Evolutionary conservation across 2,797 vertebrate species (phyloP).

Genomic region (Enteromius unitaeniatus): DNA sequence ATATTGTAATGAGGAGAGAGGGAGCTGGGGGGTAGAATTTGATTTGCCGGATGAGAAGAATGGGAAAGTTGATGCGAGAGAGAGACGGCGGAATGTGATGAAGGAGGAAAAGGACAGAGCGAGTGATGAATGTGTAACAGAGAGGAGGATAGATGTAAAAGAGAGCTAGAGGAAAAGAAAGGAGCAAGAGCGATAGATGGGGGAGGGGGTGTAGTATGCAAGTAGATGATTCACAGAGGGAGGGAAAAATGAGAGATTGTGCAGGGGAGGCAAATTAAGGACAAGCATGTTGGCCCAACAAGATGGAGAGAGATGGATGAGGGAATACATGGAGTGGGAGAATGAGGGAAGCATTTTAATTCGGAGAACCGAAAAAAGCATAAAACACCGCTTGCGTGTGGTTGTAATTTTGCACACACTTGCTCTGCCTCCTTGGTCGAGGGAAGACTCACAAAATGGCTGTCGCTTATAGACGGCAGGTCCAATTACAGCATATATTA

Average conservation of each 20-base stretch:
- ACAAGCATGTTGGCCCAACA: conserved; percentile 53
- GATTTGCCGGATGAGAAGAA: conserved; percentile 35
- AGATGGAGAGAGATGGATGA: conserved; percentile 53
- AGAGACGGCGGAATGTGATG: background rate
- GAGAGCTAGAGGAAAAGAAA: conserved; percentile 13
- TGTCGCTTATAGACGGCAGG: conserved; percentile 66
- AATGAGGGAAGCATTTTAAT: conserved; percentile 43
- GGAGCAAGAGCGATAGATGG: background rate
- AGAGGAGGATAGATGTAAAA: conserved; percentile 25
- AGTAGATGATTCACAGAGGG: conserved; percentile 32
- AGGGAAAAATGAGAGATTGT: conserved; percentile 36
- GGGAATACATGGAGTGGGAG: conserved; percentile 33
- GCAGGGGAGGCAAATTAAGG: conserved; percentile 57
- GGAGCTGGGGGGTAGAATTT: conserved; percentile 8
- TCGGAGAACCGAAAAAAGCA: conserved; percentile 44
- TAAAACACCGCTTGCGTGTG: conserved; percentile 56
- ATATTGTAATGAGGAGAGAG: conserved; percentile 51
- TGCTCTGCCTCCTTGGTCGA: background rate
- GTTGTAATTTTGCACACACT: conserved; percentile 25
- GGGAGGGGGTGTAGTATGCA: conserved; percentile 24
- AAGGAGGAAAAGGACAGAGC: conserved; percentile 40
- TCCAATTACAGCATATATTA: conserved; percentile 43
- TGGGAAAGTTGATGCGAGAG: conserved; percentile 30
- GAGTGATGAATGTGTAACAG: conserved; percentile 24
- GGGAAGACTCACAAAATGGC: conserved; percentile 61